Evolutionary conservation across 23 tunicate species (phyloP).

Genomic region (Halocynthia aurantium): DNA sequence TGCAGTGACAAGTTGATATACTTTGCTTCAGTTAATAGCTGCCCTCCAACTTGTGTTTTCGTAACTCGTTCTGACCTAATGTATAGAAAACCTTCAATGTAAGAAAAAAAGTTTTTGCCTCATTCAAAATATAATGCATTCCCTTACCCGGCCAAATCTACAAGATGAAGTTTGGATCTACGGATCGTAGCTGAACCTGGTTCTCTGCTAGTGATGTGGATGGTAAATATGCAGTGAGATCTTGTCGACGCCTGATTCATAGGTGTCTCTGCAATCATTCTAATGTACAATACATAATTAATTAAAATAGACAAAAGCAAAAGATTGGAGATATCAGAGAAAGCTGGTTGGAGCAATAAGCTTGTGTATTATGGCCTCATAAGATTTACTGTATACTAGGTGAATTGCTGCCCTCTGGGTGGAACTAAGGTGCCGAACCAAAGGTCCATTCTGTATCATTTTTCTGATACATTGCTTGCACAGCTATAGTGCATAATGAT

Average conservation of each 20-base stretch:
- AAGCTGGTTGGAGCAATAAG: too few relatives aligned
- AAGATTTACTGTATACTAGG: too few relatives aligned
- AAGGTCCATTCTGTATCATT: too few relatives aligned
- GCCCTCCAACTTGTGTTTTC: slow-evolving; percentile 81
- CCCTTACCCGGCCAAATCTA: slow-evolving; percentile 83
- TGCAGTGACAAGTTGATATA: slow-evolving; percentile 95
- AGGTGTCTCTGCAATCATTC: slow-evolving; percentile 98
- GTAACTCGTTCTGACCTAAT: slow-evolving; percentile 84
- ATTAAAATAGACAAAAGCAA: too few relatives aligned
- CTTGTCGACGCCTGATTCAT: slow-evolving; percentile 99
- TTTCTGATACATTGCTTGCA: too few relatives aligned
- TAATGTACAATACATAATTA: neutral
- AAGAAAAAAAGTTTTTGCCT: neutral
- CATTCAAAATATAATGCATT: neutral
- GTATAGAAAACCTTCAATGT: neutral
- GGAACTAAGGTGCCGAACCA: too few relatives aligned
- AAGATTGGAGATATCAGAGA: too few relatives aligned
- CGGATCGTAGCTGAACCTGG: slow-evolving; percentile 91
- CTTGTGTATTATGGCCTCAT: too few relatives aligned
- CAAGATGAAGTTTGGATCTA: slow-evolving; percentile 91
- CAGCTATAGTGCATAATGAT: too few relatives aligned
- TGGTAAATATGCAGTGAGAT: slow-evolving; percentile 97
- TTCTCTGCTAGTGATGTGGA: slow-evolving; percentile 87
- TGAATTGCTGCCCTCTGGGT: too few relatives aligned
- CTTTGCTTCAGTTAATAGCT: slow-evolving; percentile 85